phyloP scores from a whole-genome alignment of 2,888 invertebrate genomes.

The Catocala sponsa region DNA sequence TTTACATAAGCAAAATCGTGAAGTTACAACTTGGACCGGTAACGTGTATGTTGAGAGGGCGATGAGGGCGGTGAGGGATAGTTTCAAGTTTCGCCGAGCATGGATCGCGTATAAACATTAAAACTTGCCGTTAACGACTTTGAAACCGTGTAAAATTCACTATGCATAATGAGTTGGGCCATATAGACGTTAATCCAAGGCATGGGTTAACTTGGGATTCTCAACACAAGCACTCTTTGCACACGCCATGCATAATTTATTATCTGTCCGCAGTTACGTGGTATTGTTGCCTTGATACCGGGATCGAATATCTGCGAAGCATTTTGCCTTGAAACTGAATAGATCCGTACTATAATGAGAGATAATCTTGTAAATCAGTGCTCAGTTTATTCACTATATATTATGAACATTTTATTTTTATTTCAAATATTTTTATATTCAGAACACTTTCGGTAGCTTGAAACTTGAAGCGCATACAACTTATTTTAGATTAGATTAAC shows the following conservation, averaged over 20 bases:
- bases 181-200: constrained; percentile 60
- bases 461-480: no score
- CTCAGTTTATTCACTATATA: constrained; percentile 7
- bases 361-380: constrained; percentile 43
- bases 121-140: constrained; percentile 60
- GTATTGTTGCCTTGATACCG: constrained; percentile 61
- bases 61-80: constrained; percentile 29
- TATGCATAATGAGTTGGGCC: constrained; percentile 63
- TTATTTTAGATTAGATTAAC: no score
- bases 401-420: not conserved
- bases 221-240: constrained; percentile 51
- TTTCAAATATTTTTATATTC: no score
- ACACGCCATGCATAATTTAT: constrained; percentile 60
- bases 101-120: constrained; percentile 50
- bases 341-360: constrained; percentile 49
- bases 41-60: constrained; percentile 12
- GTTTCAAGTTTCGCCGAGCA: constrained; percentile 30
- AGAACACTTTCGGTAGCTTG: no score
- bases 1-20: constrained; percentile 15
- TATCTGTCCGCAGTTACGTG: constrained; percentile 54
- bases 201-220: constrained; percentile 55
- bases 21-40: constrained; percentile 18
- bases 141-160: constrained; percentile 64
- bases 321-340: constrained; percentile 57
- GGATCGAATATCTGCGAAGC: constrained; percentile 63